Evolutionary conservation across 2,888 invertebrate genomes (phyloP).

Genomic region (Hymenopus coronatus): DNA sequence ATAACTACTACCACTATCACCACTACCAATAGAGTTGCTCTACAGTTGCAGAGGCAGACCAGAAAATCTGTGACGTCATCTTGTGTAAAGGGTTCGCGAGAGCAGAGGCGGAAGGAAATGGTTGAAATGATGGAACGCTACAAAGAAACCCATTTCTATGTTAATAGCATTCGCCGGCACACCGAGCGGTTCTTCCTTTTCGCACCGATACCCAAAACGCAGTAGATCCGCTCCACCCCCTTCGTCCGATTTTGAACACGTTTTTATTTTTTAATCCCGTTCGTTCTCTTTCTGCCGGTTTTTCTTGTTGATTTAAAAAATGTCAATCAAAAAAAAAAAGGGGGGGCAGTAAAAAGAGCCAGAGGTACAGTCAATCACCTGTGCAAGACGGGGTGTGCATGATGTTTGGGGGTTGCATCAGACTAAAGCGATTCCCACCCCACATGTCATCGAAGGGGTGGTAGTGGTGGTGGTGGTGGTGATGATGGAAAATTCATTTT

Average conservation of each 20-base stretch:
- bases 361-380: neutral
- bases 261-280: neutral
- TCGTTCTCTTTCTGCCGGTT: neutral
- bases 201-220: neutral
- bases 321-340: neutral
- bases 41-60: too few relatives aligned
- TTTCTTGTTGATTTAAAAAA: neutral
- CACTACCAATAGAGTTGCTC: too few relatives aligned
- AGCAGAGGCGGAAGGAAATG: neutral
- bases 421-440: constrained; percentile 4
- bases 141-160: neutral
- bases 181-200: neutral
- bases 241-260: neutral
- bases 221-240: neutral
- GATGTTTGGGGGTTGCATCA: neutral
- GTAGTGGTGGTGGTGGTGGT: neutral
- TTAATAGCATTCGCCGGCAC: neutral
- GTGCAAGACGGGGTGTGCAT: constrained; percentile 15
- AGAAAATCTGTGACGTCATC: neutral
- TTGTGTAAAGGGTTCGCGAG: neutral
- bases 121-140: neutral
- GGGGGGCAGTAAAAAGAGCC: neutral
- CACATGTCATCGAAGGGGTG: constrained; percentile 13
- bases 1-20: too few relatives aligned
- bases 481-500: constrained; percentile 20